A percentile compares a stretch with the other conserved stretches of the same genome.
Conservation (phyloP, 1,140 invertebrate genomes). For the Zaprionus inermis region DNA sequence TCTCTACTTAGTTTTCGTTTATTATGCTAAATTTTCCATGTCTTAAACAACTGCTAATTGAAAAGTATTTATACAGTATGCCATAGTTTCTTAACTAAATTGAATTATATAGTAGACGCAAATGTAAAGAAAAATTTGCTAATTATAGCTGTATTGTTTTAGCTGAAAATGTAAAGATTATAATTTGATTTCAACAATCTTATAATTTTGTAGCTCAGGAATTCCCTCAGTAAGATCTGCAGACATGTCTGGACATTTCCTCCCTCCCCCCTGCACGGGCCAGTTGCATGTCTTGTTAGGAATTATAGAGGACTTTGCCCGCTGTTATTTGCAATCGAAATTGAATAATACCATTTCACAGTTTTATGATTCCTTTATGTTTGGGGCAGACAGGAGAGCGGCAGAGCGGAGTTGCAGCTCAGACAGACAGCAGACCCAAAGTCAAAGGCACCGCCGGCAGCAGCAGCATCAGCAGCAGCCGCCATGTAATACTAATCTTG, state of each 20-base stretch:
- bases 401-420: neutral
- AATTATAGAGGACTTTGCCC: slow-evolving; percentile 27
- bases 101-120: no score
- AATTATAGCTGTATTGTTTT: no score
- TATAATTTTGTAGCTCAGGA: neutral
- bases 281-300: slow-evolving; percentile 8
- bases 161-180: neutral
- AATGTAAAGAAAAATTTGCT: no score
- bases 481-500: neutral
- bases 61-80: no score
- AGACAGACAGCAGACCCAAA: slow-evolving; percentile 19
- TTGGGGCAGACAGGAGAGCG: slow-evolving; percentile 23
- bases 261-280: neutral
- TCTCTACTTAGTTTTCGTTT: no score
- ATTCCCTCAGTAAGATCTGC: neutral
- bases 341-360: slow-evolving; percentile 79
- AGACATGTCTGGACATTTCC: neutral
- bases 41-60: no score
- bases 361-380: slow-evolving; percentile 77
- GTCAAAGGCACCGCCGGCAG: slow-evolving; percentile 26
- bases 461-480: slow-evolving; percentile 12
- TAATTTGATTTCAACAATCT: neutral
- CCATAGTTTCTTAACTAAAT: no score
- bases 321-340: slow-evolving; percentile 53
- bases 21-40: no score